These are phyloP conservation scores for Tenthredo mesomela DNA, from an alignment of 2,888 invertebrate genomes.

Conservation along the genomic window DNA sequence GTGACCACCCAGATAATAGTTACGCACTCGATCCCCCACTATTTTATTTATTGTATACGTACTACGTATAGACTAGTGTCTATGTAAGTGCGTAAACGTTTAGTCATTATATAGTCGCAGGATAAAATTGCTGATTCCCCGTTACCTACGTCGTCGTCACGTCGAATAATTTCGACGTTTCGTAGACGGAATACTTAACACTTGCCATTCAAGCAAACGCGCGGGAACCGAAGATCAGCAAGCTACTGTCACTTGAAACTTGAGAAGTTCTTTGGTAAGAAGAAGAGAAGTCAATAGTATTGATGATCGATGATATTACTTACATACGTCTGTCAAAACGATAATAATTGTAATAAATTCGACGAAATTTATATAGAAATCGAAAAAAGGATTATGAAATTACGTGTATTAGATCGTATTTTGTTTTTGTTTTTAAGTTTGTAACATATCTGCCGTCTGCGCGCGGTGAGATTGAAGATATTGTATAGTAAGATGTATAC, in stretches of 20 bases:
- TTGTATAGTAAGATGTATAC: background rate
- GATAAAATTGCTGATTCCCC: no score
- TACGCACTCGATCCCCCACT: constrained; percentile 44
- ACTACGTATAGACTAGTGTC: background rate
- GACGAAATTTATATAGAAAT: background rate
- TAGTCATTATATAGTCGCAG: background rate
- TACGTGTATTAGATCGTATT: background rate
- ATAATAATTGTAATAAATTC: background rate
- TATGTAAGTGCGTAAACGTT: background rate
- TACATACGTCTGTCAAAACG: background rate
- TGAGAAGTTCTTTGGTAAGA: background rate
- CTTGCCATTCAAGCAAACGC: background rate
- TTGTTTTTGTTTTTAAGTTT: background rate
- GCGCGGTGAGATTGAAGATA: background rate
- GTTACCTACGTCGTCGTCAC: background rate
- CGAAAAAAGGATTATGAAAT: background rate
- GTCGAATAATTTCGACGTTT: constrained; percentile 3
- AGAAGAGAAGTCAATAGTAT: background rate
- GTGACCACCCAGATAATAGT: constrained; percentile 52
- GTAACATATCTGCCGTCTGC: background rate
- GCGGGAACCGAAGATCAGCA: background rate
- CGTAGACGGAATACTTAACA: background rate
- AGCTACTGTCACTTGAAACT: background rate
- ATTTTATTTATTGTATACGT: constrained; percentile 16
- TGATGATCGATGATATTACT: background rate